A percentile compares a stretch with the other conserved stretches of the same genome.
Conservation (phyloP, 2,113 vertebrate species). For the Vombatus ursinus region DNA sequence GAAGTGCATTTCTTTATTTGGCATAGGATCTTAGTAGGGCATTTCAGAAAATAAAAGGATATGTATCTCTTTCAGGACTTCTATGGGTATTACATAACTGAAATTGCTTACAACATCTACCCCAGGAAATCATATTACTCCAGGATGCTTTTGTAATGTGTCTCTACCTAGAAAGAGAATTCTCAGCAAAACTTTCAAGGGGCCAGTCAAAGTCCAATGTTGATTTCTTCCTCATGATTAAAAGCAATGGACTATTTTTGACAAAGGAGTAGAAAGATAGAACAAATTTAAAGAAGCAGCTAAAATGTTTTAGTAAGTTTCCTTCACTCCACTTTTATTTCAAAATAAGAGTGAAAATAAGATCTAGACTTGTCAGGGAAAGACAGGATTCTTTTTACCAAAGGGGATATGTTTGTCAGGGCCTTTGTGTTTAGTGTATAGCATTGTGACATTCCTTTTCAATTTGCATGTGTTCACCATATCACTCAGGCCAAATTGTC, state of each 20-base stretch:
- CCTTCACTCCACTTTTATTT: background rate
- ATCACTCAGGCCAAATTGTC: background rate
- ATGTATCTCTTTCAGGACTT: background rate
- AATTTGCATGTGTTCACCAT: background rate
- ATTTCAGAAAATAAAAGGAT: background rate
- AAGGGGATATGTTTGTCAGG: background rate
- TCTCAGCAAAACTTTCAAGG: slow-evolving; percentile 17
- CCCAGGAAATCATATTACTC: background rate
- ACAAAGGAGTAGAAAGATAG: background rate
- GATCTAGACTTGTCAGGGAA: background rate
- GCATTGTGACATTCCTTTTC: background rate
- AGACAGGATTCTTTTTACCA: background rate
- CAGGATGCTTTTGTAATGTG: background rate
- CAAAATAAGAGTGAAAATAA: background rate
- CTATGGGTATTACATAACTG: background rate
- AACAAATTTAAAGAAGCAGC: background rate
- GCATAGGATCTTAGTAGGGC: background rate
- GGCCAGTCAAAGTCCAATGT: background rate
- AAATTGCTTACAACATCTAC: background rate
- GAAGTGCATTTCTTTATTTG: background rate
- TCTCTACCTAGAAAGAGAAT: background rate
- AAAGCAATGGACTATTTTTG: slow-evolving; percentile 11
- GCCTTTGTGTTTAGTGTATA: background rate
- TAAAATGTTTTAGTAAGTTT: background rate
- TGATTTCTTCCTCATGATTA: background rate